Base-by-base conservation (phyloP, 1,140 invertebrate genomes). In the Trachymyrmex cornetzi region DNA sequence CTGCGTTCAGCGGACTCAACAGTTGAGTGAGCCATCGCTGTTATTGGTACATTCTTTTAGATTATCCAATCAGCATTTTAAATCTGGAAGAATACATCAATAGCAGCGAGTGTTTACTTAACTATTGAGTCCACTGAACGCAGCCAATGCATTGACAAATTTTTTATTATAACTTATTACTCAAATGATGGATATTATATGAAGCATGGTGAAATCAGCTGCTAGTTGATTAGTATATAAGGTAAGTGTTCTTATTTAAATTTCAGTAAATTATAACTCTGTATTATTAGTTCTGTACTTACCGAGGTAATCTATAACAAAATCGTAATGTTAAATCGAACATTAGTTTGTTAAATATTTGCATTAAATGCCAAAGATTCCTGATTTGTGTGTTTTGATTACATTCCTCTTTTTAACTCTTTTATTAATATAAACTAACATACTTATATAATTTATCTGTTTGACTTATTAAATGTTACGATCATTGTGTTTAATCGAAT, bases 401-500 rank as follows among this genome's bases (percentile, higher is more conserved):
- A 61, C 0, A n/a, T n/a, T 38, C 0, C 11, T 67, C 2, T 44
- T 38, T 38, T 12, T 22, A 19, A 24, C 1, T 34, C 3, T n/a
- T 30, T 63, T 53, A 14, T 38, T 77, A 57, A 30, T 1, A 27
- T 77, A 19, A 48, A 24, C 19, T 77, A 63, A 27, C 19, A 19
- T 24, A 24, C n/a, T 30, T 67, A 22, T 69, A 16, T 24, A 67
- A 22, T 53, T 48, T 63, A 14, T 74, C 4, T 19, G 30, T 82
- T 48, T 30, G 22, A 59, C 9, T 66, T 48, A 19, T 82, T 38
- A 69, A 3, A 22, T 27, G 9, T 53, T n/a, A 75, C 48, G n/a
- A 53, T 63, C 16, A 61, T 69, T 30, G 12, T 57, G 61, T 89
- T 59, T 3, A 6, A 61, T 27, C 0, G 3, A 57, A 64, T 89